Evolutionary conservation across 1,140 invertebrate genomes (phyloP).

Genomic region (Whitmania pigra): DNA sequence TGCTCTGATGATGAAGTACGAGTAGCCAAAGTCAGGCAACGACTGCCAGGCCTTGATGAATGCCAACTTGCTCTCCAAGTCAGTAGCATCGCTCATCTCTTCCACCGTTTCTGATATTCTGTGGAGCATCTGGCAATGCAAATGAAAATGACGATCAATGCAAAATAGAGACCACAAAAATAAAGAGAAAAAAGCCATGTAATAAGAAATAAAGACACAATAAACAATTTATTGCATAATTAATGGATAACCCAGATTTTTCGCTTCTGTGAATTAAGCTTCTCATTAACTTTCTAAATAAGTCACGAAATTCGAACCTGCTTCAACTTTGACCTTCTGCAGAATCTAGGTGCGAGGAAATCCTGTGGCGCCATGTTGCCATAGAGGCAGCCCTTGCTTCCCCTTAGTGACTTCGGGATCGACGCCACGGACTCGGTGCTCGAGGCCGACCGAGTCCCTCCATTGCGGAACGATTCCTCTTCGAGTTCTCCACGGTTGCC

Average conservation of each 20-base stretch:
- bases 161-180: too few relatives aligned
- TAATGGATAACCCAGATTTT: too few relatives aligned
- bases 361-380: conserved; percentile 63
- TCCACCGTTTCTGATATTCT: conserved; percentile 89
- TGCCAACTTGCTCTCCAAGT: conserved; percentile 86
- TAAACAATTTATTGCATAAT: too few relatives aligned
- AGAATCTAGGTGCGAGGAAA: conserved; percentile 73
- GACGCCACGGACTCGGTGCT: too few relatives aligned
- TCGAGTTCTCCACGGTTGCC: too few relatives aligned
- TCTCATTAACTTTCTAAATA: too few relatives aligned
- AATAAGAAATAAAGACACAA: too few relatives aligned
- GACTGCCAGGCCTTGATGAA: conserved; percentile 98
- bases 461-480: too few relatives aligned
- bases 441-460: too few relatives aligned
- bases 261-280: too few relatives aligned
- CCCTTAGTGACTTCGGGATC: too few relatives aligned
- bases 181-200: too few relatives aligned
- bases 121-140: conserved; percentile 57
- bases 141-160: conserved; percentile 19
- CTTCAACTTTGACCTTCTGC: conserved; percentile 64
- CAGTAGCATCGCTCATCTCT: conserved; percentile 77
- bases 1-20: conserved; percentile 87
- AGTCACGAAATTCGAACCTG: conserved; percentile 18
- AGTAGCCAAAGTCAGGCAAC: conserved; percentile 85
- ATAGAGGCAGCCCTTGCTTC: background rate